Evolutionary conservation across 1,140 invertebrate species (phyloP).

Genomic region (Drosophila pruinosa): DNA sequence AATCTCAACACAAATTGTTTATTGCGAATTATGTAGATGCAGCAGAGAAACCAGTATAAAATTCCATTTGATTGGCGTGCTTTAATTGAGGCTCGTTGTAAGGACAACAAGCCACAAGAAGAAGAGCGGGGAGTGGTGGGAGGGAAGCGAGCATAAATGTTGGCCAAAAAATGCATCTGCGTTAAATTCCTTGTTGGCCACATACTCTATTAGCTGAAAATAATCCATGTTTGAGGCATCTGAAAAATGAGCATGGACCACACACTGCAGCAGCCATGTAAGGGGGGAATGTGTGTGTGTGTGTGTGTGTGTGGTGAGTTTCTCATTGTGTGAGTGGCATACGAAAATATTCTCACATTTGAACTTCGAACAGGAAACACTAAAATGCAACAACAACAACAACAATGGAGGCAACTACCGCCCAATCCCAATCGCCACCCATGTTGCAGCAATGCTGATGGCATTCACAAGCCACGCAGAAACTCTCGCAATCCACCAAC

Average conservation of each 20-base stretch:
- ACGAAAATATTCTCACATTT: slow-evolving; percentile 80
- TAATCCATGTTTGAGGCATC: slow-evolving; percentile 66
- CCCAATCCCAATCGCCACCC: neutral
- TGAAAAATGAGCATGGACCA: slow-evolving; percentile 67
- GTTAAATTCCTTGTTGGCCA: slow-evolving; percentile 53
- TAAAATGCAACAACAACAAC: slow-evolving; percentile 64
- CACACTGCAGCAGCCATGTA: neutral
- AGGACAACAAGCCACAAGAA: neutral
- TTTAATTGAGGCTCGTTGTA: slow-evolving; percentile 19
- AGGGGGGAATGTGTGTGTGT: neutral
- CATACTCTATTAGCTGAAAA: slow-evolving; percentile 75
- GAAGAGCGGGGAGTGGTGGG: neutral
- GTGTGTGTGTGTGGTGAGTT: slow-evolving; percentile 8
- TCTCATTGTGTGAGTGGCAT: slow-evolving; percentile 29
- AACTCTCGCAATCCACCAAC: slow-evolving; percentile 56
- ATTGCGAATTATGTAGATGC: neutral
- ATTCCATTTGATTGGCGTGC: slow-evolving; percentile 1
- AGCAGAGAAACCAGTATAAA: neutral
- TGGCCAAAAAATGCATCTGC: slow-evolving; percentile 46
- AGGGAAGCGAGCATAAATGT: slow-evolving; percentile 25
- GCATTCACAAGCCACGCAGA: slow-evolving; percentile 49
- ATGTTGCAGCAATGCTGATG: slow-evolving; percentile 31
- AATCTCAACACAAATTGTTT: neutral
- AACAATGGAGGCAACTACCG: slow-evolving; percentile 5
- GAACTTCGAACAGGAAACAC: slow-evolving; percentile 80